Conservation (phyloP, 2,888 invertebrate genomes). For the Micoletzkya japonica region DNA sequence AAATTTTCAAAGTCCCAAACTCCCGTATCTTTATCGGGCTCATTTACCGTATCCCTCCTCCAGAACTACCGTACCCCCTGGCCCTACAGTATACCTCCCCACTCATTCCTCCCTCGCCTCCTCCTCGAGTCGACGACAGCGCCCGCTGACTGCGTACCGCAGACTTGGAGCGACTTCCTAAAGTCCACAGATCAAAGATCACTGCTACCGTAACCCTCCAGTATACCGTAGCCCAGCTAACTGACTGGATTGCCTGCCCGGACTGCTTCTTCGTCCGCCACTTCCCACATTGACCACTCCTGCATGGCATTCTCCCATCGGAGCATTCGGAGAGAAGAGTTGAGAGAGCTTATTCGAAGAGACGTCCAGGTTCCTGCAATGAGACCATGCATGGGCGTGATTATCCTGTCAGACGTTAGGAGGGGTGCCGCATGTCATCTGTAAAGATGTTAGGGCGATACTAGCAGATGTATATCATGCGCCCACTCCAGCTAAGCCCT, state of each 20-base stretch:
- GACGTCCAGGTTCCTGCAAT: conserved; percentile 74
- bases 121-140: conserved; percentile 52
- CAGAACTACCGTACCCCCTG: too few species aligned
- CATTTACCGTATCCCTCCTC: too few species aligned
- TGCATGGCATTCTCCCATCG: conserved; percentile 14
- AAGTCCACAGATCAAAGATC: conserved; percentile 7
- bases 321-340: conserved; percentile 19
- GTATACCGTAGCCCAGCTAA: background rate
- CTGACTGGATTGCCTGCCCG: conserved; percentile 38
- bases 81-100: background rate
- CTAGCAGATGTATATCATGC: too few species aligned
- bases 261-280: conserved; percentile 35
- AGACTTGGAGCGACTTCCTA: conserved; percentile 61
- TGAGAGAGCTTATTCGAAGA: conserved; percentile 80
- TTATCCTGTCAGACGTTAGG: too few species aligned
- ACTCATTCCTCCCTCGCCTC: conserved; percentile 1
- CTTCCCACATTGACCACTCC: background rate
- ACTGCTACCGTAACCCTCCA: too few species aligned
- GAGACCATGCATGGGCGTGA: background rate
- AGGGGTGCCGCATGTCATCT: too few species aligned
- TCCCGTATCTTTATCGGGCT: too few species aligned
- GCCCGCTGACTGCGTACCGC: conserved; percentile 60
- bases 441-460: too few species aligned
- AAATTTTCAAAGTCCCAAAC: too few species aligned
- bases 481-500: too few species aligned